phyloP scores from a whole-genome alignment of 2,113 vertebrate genomes.

The Pseudonaja textilis region DNA sequence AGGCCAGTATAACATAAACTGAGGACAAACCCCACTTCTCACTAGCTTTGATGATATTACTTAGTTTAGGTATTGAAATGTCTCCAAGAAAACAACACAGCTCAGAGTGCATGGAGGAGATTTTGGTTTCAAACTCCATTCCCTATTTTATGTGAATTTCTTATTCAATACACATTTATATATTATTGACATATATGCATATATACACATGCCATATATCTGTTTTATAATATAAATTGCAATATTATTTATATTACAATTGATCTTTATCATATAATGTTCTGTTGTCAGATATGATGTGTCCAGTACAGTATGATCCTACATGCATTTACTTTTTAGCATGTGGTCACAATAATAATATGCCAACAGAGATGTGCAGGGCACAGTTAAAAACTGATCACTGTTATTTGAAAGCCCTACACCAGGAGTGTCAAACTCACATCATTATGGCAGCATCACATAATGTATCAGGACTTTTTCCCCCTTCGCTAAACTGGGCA shows the following conservation, averaged over 20 bases:
- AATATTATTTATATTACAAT: too few relatives aligned
- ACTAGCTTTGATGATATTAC: neutral
- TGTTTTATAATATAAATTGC: too few relatives aligned
- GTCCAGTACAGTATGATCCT: neutral
- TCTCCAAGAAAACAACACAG: too few relatives aligned
- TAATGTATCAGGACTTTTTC: too few relatives aligned
- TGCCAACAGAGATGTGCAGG: neutral
- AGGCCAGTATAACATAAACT: neutral
- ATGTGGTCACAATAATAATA: neutral
- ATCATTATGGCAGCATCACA: too few relatives aligned
- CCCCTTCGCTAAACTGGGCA: too few relatives aligned
- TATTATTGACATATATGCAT: neutral
- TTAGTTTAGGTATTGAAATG: too few relatives aligned
- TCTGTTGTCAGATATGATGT: neutral
- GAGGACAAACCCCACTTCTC: neutral
- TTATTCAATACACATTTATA: neutral
- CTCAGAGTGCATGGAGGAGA: too few relatives aligned
- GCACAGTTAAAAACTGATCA: neutral
- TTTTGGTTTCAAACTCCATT: neutral
- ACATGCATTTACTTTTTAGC: neutral
- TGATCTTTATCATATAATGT: too few relatives aligned
- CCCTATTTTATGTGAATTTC: neutral
- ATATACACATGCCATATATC: too few relatives aligned
- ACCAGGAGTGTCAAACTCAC: neutral
- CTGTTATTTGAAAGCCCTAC: neutral